Evolutionary conservation across 1,140 invertebrate genomes (phyloP).

Genomic region (Theocolax elegans): DNA sequence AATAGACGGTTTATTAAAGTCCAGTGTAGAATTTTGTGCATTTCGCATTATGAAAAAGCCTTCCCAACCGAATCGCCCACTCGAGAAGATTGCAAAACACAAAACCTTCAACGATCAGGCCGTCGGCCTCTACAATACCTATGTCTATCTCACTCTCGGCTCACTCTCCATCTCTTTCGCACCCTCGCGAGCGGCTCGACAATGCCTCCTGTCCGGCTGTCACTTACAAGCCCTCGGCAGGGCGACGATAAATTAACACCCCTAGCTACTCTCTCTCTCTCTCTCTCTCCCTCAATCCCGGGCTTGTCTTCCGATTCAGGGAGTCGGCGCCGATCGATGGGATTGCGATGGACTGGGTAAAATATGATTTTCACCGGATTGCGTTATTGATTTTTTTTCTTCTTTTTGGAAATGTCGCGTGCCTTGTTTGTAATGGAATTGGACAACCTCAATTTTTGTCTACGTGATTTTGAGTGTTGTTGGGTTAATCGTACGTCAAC

Average conservation of each 20-base stretch:
- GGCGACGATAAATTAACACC: slow-evolving; percentile 20
- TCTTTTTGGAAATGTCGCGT: no score
- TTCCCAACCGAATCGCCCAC: no score
- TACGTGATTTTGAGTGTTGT: no score
- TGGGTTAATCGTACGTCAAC: no score
- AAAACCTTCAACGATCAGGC: no score
- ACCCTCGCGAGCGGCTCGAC: neutral
- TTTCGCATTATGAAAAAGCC: no score
- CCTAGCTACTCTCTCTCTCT: neutral
- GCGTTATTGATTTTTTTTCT: neutral
- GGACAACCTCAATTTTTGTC: no score
- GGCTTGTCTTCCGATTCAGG: slow-evolving; percentile 8
- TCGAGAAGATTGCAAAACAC: no score
- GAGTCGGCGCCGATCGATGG: neutral
- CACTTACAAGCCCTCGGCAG: slow-evolving; percentile 1
- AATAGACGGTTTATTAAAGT: no score
- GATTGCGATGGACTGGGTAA: neutral
- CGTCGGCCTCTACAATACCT: neutral
- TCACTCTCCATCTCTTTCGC: neutral
- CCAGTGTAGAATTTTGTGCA: no score
- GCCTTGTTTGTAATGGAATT: no score
- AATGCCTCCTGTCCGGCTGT: slow-evolving; percentile 8
- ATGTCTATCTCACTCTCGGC: neutral
- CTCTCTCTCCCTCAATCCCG: neutral
- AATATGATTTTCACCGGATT: neutral